Evolutionary conservation across 2,113 vertebrate species (phyloP).

Genomic region (Pandion haliaetus): DNA sequence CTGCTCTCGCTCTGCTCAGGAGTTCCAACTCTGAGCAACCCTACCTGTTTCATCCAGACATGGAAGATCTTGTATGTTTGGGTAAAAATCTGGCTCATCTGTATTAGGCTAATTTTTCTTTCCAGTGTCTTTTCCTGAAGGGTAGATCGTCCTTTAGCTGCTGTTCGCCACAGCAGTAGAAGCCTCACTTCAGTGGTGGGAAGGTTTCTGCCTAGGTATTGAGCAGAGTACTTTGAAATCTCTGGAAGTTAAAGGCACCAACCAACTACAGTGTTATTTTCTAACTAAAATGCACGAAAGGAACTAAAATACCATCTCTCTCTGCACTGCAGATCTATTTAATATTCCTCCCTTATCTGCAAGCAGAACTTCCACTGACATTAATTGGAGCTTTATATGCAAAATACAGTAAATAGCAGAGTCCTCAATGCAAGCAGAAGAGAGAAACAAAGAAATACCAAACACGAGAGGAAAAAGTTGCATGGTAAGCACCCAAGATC

Average conservation of each 20-base stretch:
- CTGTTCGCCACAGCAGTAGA: not conserved
- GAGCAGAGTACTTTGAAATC: not conserved
- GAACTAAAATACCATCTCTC: slow-evolving; percentile 40
- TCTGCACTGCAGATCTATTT: slow-evolving; percentile 58
- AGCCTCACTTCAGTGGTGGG: not conserved
- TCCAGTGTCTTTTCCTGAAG: not conserved
- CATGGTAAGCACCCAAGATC: not conserved
- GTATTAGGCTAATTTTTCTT: not conserved
- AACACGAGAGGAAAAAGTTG: not conserved
- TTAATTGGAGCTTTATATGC: not conserved
- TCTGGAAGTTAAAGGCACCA: not conserved
- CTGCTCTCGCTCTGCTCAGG: accelerated
- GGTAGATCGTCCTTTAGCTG: not conserved
- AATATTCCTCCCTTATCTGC: slow-evolving; percentile 51
- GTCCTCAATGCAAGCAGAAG: not conserved
- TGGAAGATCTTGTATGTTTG: not conserved
- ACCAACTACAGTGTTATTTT: slow-evolving; percentile 1
- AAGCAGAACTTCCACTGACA: slow-evolving; percentile 21
- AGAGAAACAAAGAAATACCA: not conserved
- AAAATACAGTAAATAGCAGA: not conserved
- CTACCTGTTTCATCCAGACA: not conserved
- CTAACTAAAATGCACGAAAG: not conserved
- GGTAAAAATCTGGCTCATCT: not conserved
- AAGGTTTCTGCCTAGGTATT: not conserved
- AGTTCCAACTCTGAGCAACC: accelerated